These are phyloP conservation scores for Euplexia lucipara DNA, from an alignment of 2,888 invertebrate genomes.

Conservation along the genomic window DNA sequence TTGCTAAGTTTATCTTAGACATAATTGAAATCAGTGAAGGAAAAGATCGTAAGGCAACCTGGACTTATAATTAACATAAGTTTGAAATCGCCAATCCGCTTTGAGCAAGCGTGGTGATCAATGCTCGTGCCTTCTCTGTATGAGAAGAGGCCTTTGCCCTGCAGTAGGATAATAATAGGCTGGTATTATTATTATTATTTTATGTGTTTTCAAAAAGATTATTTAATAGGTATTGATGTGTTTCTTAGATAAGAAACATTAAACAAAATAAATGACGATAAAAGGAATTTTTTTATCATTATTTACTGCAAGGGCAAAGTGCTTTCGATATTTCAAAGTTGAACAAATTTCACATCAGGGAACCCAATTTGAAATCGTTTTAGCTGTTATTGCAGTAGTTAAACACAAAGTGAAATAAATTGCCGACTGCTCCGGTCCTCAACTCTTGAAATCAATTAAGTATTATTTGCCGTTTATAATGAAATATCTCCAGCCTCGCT, in stretches of 20 bases:
- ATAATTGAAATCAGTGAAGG: too few species aligned
- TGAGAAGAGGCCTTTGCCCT: too few species aligned
- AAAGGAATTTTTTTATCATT: constrained; percentile 8
- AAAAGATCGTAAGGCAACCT: too few species aligned
- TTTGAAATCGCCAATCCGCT: too few species aligned
- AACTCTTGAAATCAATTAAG: constrained; percentile 73
- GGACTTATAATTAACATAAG: too few species aligned
- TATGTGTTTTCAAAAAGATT: not conserved
- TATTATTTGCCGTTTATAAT: constrained; percentile 62
- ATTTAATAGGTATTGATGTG: not conserved
- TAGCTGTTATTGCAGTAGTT: constrained; percentile 57
- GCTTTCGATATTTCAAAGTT: constrained; percentile 54
- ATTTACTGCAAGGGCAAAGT: constrained; percentile 13
- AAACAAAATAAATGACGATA: constrained; percentile 3
- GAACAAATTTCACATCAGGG: constrained; percentile 45
- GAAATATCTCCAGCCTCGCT: constrained; percentile 69
- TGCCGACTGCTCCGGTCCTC: constrained; percentile 60
- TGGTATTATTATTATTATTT: too few species aligned
- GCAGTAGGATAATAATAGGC: too few species aligned
- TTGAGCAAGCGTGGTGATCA: too few species aligned
- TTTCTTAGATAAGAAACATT: not conserved
- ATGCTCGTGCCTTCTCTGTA: too few species aligned
- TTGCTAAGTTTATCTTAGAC: too few species aligned
- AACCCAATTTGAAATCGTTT: constrained; percentile 62
- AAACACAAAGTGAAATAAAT: constrained; percentile 77